Evolutionary conservation across 2,797 vertebrate genomes (phyloP).

Genomic region (Muscicapa comitata): DNA sequence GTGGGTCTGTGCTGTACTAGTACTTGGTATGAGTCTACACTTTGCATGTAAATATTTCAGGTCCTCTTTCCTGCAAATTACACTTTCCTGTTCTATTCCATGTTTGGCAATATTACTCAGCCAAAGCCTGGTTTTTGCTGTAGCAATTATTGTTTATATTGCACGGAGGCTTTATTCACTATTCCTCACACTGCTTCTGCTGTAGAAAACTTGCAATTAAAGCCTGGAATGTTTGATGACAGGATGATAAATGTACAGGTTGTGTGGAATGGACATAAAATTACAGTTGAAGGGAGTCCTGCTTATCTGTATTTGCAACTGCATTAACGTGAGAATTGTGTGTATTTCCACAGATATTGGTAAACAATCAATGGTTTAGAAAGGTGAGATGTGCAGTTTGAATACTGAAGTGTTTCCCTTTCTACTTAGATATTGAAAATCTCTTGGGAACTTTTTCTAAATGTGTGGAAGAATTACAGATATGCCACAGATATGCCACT

Average conservation of each 20-base stretch:
- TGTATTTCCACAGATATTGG: background rate
- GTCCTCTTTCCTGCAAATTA: background rate
- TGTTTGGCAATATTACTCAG: background rate
- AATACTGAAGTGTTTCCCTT: background rate
- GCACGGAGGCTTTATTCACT: background rate
- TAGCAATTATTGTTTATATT: background rate
- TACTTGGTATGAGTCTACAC: background rate
- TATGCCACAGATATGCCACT: background rate
- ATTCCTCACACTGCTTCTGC: background rate
- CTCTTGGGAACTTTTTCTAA: background rate
- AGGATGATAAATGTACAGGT: background rate
- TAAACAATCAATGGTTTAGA: background rate
- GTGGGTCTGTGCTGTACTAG: background rate
- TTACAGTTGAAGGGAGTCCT: background rate
- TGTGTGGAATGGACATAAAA: background rate
- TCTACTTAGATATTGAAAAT: background rate
- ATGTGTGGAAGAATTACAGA: background rate
- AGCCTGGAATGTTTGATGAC: background rate
- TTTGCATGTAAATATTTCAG: background rate
- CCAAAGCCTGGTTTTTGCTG: background rate
- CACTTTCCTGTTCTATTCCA: background rate
- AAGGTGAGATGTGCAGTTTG: background rate
- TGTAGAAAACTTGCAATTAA: background rate
- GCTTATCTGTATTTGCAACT: background rate
- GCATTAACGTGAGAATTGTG: fast-evolving